A percentile compares a stretch with the other conserved stretches of the same genome.
These are phyloP conservation scores for Zapornia atra DNA, from an alignment of 2,113 vertebrate species.

Conservation along the genomic window DNA sequence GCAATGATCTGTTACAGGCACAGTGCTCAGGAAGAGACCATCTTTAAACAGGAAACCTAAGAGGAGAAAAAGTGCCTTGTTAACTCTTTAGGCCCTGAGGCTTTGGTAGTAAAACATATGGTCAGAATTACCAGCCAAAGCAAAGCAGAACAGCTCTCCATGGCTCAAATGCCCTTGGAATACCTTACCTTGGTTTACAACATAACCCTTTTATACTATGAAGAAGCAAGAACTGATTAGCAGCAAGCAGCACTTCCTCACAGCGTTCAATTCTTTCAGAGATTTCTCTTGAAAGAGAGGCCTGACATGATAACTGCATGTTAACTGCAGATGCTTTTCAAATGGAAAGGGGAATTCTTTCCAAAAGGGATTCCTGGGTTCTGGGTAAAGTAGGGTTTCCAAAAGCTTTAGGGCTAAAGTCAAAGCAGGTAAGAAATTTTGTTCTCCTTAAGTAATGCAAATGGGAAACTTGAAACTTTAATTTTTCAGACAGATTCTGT, in stretches of 20 bases:
- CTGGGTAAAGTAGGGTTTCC: neutral
- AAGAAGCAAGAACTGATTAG: neutral
- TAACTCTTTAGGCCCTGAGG: constrained; percentile 54
- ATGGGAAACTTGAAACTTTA: neutral
- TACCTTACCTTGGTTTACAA: neutral
- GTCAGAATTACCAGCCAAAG: constrained; percentile 34
- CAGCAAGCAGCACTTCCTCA: neutral
- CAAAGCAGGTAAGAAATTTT: neutral
- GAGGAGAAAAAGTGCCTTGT: constrained; percentile 49
- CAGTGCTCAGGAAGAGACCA: constrained; percentile 9
- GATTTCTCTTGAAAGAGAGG: neutral
- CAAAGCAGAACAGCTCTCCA: neutral
- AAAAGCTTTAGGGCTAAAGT: neutral
- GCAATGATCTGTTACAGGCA: neutral
- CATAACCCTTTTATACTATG: neutral
- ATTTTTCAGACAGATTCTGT: neutral
- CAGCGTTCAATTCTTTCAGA: neutral
- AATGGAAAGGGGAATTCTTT: neutral
- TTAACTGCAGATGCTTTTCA: neutral
- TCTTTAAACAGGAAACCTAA: constrained; percentile 62
- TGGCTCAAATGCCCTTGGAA: neutral
- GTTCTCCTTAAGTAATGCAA: neutral
- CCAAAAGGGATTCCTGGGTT: neutral
- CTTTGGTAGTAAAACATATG: constrained; percentile 25
- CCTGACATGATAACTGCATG: neutral